Conservation (phyloP, 2,113 vertebrate genomes). For the Clinocottus analis region DNA sequence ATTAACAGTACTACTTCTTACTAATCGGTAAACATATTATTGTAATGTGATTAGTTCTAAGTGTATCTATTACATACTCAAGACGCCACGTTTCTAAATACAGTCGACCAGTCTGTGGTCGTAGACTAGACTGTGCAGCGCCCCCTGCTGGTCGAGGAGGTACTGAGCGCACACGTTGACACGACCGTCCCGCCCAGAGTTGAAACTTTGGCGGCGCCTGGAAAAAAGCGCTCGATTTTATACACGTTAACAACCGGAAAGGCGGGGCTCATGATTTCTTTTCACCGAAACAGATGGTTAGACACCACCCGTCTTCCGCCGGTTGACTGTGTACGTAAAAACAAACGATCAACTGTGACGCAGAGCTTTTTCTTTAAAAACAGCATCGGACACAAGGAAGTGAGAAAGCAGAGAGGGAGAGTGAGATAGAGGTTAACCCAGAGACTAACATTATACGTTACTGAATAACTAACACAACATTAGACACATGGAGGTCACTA, state of each 20-base stretch:
- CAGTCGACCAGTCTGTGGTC: neutral
- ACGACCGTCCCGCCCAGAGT: conserved; percentile 68
- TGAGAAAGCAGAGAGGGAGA: neutral
- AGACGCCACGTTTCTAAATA: neutral
- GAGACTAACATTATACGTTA: neutral
- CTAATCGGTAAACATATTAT: neutral
- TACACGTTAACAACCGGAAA: fast-evolving
- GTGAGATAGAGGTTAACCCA: neutral
- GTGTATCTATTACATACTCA: neutral
- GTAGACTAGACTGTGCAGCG: conserved; percentile 20
- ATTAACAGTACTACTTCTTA: neutral
- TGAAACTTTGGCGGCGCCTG: conserved; percentile 73
- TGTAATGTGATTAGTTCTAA: neutral
- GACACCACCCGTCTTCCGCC: neutral
- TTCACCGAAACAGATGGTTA: fast-evolving
- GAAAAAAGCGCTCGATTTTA: neutral
- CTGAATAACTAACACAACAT: neutral
- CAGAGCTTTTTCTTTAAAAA: conserved; percentile 39
- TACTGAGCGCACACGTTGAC: conserved; percentile 3
- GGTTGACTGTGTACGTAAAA: neutral
- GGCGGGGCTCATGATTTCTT: conserved; percentile 22
- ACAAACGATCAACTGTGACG: conserved; percentile 18
- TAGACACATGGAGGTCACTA: neutral
- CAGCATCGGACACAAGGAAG: conserved; percentile 50
- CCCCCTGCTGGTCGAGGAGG: neutral